Evolutionary conservation across 2,113 vertebrate genomes (phyloP).

Genomic region (Elanus axillaris): DNA sequence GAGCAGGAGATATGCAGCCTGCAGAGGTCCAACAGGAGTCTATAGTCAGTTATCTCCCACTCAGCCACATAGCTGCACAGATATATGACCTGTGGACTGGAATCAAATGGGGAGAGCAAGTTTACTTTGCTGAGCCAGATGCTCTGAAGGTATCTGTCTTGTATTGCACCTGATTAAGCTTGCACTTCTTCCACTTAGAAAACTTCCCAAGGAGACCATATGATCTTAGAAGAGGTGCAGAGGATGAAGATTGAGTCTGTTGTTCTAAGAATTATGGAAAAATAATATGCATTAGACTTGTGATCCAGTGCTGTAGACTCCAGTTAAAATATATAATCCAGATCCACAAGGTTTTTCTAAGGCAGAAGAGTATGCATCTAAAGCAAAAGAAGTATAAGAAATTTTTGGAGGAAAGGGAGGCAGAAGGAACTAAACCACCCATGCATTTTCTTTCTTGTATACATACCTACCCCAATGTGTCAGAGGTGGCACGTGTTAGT

Average conservation of each 20-base stretch:
- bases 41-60: constrained; percentile 86
- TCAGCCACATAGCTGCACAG: constrained; percentile 89
- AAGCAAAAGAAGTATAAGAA: background rate
- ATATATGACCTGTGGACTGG: constrained; percentile 88
- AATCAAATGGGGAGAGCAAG: constrained; percentile 85
- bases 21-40: constrained; percentile 83
- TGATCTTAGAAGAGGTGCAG: background rate
- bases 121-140: constrained; percentile 87
- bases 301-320: background rate
- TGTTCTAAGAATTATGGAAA: background rate
- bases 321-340: background rate
- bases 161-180: background rate
- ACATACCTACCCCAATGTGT: fast-evolving
- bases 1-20: constrained; percentile 77
- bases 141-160: constrained; percentile 82
- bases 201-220: background rate
- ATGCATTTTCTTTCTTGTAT: background rate
- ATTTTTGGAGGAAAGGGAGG: background rate
- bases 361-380: background rate
- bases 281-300: background rate
- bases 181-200: background rate
- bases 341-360: background rate
- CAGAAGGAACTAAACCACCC: background rate
- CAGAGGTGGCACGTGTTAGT: background rate
- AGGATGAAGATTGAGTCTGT: background rate